Percentiles rank a stretch among this genome's conserved stretches.
These are phyloP conservation scores for Acomys russatus DNA, from an alignment of 2,797 vertebrate genomes.

Conservation along the genomic window DNA sequence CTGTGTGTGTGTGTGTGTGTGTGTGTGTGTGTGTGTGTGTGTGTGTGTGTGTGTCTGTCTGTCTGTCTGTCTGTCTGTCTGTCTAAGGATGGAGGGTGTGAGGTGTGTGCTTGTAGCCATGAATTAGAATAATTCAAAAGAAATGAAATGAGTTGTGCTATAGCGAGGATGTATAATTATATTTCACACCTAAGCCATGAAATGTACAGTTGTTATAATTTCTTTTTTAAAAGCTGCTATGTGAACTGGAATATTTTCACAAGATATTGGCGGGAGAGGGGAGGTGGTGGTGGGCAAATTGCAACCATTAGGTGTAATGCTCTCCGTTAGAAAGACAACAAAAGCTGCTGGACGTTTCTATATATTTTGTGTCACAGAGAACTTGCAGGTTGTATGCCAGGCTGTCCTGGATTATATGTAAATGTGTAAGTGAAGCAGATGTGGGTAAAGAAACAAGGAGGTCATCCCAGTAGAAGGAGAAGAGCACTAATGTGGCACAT, in stretches of 20 bases:
- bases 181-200: neutral
- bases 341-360: neutral
- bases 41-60: neutral
- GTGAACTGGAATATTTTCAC: slow-evolving; percentile 31
- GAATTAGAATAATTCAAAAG: neutral
- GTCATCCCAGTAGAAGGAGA: neutral
- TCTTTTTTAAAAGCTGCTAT: neutral
- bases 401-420: neutral
- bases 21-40: neutral
- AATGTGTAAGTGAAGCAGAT: neutral
- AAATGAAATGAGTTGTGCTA: neutral
- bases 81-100: neutral
- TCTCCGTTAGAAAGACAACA: neutral
- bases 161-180: neutral
- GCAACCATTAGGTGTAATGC: neutral
- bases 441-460: neutral
- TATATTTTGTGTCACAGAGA: neutral
- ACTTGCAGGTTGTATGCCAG: neutral
- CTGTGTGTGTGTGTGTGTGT: neutral
- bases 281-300: neutral
- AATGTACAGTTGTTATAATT: neutral
- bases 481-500: neutral
- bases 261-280: neutral
- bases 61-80: neutral
- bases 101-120: neutral